Evolutionary conservation across 2,113 vertebrate species (phyloP).

Genomic region (Heterocephalus glaber): DNA sequence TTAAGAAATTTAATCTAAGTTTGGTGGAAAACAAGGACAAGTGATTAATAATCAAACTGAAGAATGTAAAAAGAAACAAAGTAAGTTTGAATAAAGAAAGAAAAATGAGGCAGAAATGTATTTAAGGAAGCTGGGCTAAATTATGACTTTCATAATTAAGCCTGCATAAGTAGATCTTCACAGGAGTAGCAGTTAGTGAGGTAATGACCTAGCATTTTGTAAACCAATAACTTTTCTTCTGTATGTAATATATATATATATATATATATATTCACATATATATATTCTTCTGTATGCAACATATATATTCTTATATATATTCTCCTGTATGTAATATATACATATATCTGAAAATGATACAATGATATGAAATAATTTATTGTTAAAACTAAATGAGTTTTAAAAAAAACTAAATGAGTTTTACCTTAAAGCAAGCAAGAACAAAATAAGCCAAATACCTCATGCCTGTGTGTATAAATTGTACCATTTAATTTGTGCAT

Average conservation of each 20-base stretch:
- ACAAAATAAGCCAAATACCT: slow-evolving; percentile 35
- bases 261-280: too few species aligned
- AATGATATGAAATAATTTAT: slow-evolving; percentile 16
- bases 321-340: too few species aligned
- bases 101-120: slow-evolving; percentile 69
- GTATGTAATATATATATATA: slow-evolving; percentile 9
- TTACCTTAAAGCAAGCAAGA: slow-evolving; percentile 37
- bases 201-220: slow-evolving; percentile 50
- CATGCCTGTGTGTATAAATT: neutral
- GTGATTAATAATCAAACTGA: slow-evolving; percentile 74
- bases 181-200: slow-evolving; percentile 67
- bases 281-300: too few species aligned
- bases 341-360: neutral
- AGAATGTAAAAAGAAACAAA: slow-evolving; percentile 49
- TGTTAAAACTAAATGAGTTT: slow-evolving; percentile 47
- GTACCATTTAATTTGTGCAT: slow-evolving; percentile 15
- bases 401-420: slow-evolving; percentile 31
- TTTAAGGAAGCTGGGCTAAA: slow-evolving; percentile 65
- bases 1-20: slow-evolving; percentile 75
- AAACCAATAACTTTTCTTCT: slow-evolving; percentile 50
- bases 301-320: too few species aligned
- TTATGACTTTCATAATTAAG: slow-evolving; percentile 55
- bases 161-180: slow-evolving; percentile 44
- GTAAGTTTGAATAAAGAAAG: slow-evolving; percentile 65
- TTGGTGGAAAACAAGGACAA: slow-evolving; percentile 66